Percentiles rank a stretch among this genome's conserved stretches.
Evolutionary conservation across 2,113 vertebrate genomes (phyloP).

Genomic region (Aegotheles bennettii): DNA sequence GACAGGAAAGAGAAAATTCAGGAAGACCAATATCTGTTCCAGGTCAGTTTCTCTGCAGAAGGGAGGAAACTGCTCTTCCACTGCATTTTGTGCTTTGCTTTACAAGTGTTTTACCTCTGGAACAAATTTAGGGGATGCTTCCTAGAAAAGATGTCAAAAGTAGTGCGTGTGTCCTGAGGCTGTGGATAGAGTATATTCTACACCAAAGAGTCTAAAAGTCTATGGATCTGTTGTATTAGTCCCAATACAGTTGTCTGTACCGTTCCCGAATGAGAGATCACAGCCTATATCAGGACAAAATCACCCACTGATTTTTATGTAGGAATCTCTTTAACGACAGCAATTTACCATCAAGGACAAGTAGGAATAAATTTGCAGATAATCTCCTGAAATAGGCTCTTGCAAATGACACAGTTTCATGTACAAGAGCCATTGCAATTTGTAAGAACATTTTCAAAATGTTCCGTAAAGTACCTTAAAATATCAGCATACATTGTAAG

Average conservation of each 20-base stretch:
- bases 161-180: background rate
- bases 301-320: background rate
- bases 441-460: background rate
- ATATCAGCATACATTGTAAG: background rate
- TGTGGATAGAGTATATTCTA: background rate
- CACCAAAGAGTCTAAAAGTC: background rate
- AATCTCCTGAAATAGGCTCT: conserved; percentile 1
- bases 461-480: background rate
- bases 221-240: background rate
- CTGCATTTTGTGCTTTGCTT: background rate
- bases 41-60: background rate
- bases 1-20: background rate
- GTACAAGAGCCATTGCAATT: background rate
- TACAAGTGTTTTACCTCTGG: background rate
- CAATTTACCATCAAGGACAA: background rate
- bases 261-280: background rate
- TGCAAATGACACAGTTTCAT: background rate
- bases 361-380: conserved; percentile 11
- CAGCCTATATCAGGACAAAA: background rate
- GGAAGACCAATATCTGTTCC: background rate
- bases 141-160: background rate
- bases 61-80: background rate
- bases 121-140: background rate
- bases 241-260: background rate
- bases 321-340: background rate